Evolutionary conservation across 2,113 vertebrate genomes (phyloP), one percentile per base, ranked within the genome.

Genomic region (Falcunculus frontatus): DNA sequence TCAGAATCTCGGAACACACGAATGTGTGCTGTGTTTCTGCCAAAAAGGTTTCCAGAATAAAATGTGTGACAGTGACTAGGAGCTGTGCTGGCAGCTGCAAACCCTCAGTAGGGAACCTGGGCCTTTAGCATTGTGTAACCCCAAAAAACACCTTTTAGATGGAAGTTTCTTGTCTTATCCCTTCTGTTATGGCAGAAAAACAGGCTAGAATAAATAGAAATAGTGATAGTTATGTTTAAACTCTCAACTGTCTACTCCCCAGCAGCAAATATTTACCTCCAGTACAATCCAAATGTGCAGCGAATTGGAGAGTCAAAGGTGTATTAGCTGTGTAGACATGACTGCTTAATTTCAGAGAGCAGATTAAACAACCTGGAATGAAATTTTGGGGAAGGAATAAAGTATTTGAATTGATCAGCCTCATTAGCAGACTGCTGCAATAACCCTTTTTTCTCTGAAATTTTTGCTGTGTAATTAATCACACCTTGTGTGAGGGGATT

Each of bases 231-330:
- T 97, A 93, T 73, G 74, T 91, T 95, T 74, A 78, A 96, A 87
- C 30, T 84, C 47, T 80, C 32, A 29, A 68, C 62, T 78, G 42
- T 63, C 91, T 85, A 6, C 80, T 95, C 95, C 84, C 47, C 39
- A n/a, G 57, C 94, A 82, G 96, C 95, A 97, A 97, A 97, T 97
- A 97, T 97, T 97, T 97, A 90, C 91, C 89, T 90, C 57, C 72
- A 85, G 91, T 75, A 91, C 87, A 93, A 87, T 97, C 70, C 97
- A 97, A 97, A 92, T 97, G 97, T 96, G 96, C 69, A 47, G 72
- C 89, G 98, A 98, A 98, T 98, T 97, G 89, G 86, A 96, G 97
- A 98, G 97, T 95, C 95, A 96, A 90, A 96, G 91, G 92, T 96
- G 86, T 95, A 97, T 98, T 98, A 98, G 93, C 90, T 95, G 84